Base-by-base conservation (phyloP, 1,140 invertebrate genomes). In the Bombus pyrosoma region DNA sequence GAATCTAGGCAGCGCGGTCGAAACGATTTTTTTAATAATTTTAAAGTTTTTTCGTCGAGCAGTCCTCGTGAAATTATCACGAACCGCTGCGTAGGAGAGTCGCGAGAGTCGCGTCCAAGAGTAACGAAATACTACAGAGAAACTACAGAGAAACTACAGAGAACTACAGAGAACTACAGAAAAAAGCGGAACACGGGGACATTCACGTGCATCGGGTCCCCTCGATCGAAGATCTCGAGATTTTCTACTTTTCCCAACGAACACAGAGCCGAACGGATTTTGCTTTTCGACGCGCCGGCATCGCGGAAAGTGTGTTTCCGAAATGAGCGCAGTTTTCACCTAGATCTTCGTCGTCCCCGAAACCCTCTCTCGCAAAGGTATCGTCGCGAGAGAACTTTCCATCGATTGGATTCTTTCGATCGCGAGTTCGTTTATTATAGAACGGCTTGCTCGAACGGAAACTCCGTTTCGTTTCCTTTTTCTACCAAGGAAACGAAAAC, bases 291-390 rank as follows among this genome's bases (percentile, higher is more conserved):
- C 25, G 34, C 25, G 68, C 25, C 25, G 68, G 28, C 68, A 71
- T 71, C 8, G 25, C 25, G 25, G 12, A n/a, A 41, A 39, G 6
- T 15, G 69, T 15, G 37, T 39, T 71, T 28, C 2, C 22, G 12
- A 15, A 71, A 71, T 3, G 39, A 15, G 28, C 68, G 68, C 37
- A 69, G 1, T 69, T 39, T 28, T 12, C 34, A 28, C 25, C n/a
- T 22, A 4, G 22, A 39, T 28, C 2, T 53, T 2, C 10, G 0
- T 28, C 25, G 15, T 15, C 0, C 0, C 28, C 0, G 59, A 32
- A 28, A 39, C 5, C 22, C 68, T 0, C 68, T 0, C 1, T 28
- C 6, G 34, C 10, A 1, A 25, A 39, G 5, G 68, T 25, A 39
- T 69, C 22, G 66, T 37, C 34, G 1, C 9, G 34, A 13, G 66